Percentiles rank a stretch among this genome's conserved stretches.
phyloP scores from a whole-genome alignment of 2,113 vertebrate species.

The Strix aluco region DNA sequence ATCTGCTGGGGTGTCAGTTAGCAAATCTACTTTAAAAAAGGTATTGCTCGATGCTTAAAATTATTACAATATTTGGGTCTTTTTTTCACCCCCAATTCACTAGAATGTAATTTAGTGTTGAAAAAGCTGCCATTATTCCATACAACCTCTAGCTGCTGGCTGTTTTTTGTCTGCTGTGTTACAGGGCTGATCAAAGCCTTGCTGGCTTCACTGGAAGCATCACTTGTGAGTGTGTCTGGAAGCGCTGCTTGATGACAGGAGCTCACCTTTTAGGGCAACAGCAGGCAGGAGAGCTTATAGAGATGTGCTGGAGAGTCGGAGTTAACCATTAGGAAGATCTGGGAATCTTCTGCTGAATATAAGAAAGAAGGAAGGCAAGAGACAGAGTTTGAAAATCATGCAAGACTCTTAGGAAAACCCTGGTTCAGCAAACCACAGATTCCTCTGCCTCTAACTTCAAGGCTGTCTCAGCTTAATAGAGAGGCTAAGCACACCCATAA shows the following conservation, averaged over 20 bases:
- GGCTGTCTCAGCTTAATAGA: neutral
- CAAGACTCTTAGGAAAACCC: neutral
- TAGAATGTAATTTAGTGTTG: neutral
- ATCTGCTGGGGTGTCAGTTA: neutral
- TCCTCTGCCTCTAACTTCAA: neutral
- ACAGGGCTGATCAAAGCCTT: neutral
- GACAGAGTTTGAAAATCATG: neutral
- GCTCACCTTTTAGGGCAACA: neutral
- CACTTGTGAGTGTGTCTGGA: neutral
- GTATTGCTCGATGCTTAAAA: neutral
- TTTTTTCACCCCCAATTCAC: accelerated
- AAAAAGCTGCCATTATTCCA: neutral
- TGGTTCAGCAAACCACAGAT: neutral
- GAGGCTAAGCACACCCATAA: neutral
- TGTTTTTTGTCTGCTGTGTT: neutral
- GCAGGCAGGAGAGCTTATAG: neutral
- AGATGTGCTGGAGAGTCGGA: accelerated
- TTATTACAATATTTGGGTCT: neutral
- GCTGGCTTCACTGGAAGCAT: neutral
- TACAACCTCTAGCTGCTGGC: neutral
- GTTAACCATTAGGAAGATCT: neutral
- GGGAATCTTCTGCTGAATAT: neutral
- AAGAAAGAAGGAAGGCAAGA: neutral
- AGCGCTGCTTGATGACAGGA: neutral
- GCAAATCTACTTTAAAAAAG: neutral